Percentiles rank a stretch among this genome's conserved stretches.
Evolutionary conservation across 37 sponge, comb jelly and placozoan species (phyloP).

Genomic region (Amphimedon queenslandica): DNA sequence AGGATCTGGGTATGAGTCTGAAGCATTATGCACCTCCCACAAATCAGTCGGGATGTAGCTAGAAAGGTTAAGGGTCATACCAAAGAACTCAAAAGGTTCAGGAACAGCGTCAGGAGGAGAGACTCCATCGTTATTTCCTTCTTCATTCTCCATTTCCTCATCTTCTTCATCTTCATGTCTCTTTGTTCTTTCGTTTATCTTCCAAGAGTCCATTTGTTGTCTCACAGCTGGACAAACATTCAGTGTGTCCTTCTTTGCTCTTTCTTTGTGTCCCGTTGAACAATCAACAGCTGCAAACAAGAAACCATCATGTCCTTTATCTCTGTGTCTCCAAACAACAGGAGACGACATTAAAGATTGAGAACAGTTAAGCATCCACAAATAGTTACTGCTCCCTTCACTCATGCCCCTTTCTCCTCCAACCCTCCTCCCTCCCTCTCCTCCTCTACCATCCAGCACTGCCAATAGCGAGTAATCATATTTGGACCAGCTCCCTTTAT

Average conservation of each 20-base stretch:
- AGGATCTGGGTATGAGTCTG: slow-evolving; percentile 45
- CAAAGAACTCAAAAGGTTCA: not conserved
- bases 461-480: slow-evolving; percentile 49
- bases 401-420: too few relatives aligned
- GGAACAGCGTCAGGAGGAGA: not conserved
- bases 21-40: slow-evolving; percentile 15
- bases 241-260: not conserved
- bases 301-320: slow-evolving; percentile 49
- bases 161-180: slow-evolving; percentile 10
- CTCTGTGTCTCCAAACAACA: slow-evolving; percentile 13
- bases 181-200: slow-evolving; percentile 3
- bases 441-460: slow-evolving; percentile 61
- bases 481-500: slow-evolving; percentile 53
- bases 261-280: not conserved
- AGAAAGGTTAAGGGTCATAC: not conserved
- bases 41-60: slow-evolving; percentile 18
- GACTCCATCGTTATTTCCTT: not conserved
- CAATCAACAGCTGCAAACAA: slow-evolving; percentile 41
- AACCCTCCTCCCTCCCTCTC: too few relatives aligned
- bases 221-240: not conserved
- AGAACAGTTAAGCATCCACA: slow-evolving; percentile 63
- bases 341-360: slow-evolving; percentile 36
- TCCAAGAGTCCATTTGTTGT: not conserved
- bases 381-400: too few relatives aligned
- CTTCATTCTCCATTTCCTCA: not conserved